Base-by-base conservation (phyloP, 2,113 vertebrate species). In the Haliaeetus leucogaster region DNA sequence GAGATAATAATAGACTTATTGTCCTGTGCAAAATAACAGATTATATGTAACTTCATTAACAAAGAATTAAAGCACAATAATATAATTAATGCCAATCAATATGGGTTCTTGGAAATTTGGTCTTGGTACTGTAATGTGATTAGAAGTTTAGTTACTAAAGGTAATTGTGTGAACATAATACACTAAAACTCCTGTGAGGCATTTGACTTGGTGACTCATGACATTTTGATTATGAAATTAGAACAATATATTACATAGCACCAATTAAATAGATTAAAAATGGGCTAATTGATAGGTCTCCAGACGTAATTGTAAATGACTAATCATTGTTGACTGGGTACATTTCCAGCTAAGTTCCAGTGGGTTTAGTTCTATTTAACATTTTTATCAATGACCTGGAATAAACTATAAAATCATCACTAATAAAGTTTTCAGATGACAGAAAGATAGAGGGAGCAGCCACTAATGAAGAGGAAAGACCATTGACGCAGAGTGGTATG, bases 181-280 rank as follows among this genome's bases (percentile, higher is more conserved):
- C 43, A 67, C 34, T 85, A 84, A 95, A 83, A 87, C 21, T 93
- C 91, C 95, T 95, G 58, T 68, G 91, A 95, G 78, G 55, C 87
- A 72, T 85, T 93, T 92, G 71, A 90, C 63, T 96, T 80, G 61
- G 87, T 86, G 87, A 88, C 78, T 79, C 10, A 3, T 77, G 87
- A 80, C 71, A 94, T 77, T 93, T 95, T 88, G 70, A 62, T 95
- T 96, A 88, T n/a, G 45, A 92, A 96, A 94, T 80, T 80, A 90
- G 62, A 94, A 56, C 74, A 88, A 88, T 77, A 88, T 56, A 29
- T 83, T 82, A 86, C n/a, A 80, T 53, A 68, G 19, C 7, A 73
- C 30, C 61, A 85, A 82, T 85, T 88, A 93, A 91, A 93, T 32
- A 80, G 66, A 95, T 94, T 94, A 85, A 94, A 93, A 86, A 6